phyloP scores from a whole-genome alignment of 2,797 vertebrate species.

The Halcyon leucocephala region DNA sequence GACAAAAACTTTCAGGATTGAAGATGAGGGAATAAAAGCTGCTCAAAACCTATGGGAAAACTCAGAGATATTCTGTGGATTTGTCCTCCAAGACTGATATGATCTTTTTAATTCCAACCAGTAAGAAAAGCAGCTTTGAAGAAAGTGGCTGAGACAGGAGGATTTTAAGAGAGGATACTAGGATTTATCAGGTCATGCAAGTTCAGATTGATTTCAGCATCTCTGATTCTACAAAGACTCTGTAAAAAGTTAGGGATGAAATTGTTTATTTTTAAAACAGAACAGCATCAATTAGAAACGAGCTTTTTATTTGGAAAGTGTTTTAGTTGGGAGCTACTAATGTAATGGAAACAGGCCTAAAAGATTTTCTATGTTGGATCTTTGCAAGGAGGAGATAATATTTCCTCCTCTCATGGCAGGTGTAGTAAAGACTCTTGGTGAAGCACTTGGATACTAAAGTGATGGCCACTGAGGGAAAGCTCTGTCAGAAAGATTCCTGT shows the following conservation, averaged over 20 bases:
- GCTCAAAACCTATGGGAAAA: background rate
- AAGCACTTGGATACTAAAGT: background rate
- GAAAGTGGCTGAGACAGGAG: background rate
- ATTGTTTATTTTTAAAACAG: background rate
- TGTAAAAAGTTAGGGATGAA: background rate
- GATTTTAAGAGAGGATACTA: background rate
- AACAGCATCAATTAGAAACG: background rate
- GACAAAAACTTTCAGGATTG: background rate
- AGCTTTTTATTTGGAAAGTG: background rate
- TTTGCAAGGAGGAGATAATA: background rate
- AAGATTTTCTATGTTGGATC: background rate
- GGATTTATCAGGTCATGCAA: background rate
- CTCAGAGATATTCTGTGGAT: background rate
- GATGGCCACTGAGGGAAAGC: background rate
- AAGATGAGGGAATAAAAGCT: background rate
- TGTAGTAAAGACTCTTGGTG: background rate
- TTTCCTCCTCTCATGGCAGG: accelerated
- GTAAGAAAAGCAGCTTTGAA: background rate
- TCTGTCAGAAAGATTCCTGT: background rate
- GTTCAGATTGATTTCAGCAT: background rate
- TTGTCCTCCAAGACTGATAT: background rate
- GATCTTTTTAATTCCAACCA: background rate
- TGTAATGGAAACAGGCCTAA: background rate
- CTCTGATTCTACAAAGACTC: background rate
- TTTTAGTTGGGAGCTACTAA: background rate